Base-by-base conservation (phyloP, 1,140 invertebrate species). In the Pogonus chalceus region DNA sequence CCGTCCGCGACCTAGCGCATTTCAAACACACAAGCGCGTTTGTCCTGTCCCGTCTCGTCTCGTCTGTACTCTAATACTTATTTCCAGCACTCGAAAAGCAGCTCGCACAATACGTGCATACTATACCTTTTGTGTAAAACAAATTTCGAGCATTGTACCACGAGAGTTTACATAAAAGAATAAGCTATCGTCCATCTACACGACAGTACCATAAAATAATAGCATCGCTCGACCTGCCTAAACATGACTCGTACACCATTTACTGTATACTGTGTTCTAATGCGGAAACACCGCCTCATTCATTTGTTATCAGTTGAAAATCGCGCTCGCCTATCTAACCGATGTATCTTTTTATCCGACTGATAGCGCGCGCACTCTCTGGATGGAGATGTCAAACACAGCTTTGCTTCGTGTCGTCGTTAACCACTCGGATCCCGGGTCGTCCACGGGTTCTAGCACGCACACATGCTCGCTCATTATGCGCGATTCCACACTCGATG, bases 81-180 rank as follows among this genome's bases (percentile, higher is more conserved):
- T 43, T 43, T 43, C 37, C 18, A 43, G 37, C 18, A 43, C 37
- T 43, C 37, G 37, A 43, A 43, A 43, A 43, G 37, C 37, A 18
- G 37, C 37, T 9, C 37, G 37, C 37, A 9, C 37, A 12, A 43
- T 18, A 43, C 37, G 18, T 43, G 37, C 37, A 43, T 18, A 43
- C 37, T 43, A 43, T 43, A 43, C 37, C 37, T 43, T 43, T 43
- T 43, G 37, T 43, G 37, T 43, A 43, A 43, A 43, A 43, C 37
- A 43, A 43, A 43, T 43, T 43, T 43, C 37, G 37, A 43, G 9
- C 37, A 43, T 43, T 43, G 37, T 43, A 43, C 9, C 9, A 43
- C 9, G 37, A 43, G 37, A 43, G 37, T 43, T 43, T 43, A 43
- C 37, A 43, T 43, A 43, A 43, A 43, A 43, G 37, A 43, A 43